Evolutionary conservation across 2,888 invertebrate genomes (phyloP).

Genomic region (Apeira syringaria): DNA sequence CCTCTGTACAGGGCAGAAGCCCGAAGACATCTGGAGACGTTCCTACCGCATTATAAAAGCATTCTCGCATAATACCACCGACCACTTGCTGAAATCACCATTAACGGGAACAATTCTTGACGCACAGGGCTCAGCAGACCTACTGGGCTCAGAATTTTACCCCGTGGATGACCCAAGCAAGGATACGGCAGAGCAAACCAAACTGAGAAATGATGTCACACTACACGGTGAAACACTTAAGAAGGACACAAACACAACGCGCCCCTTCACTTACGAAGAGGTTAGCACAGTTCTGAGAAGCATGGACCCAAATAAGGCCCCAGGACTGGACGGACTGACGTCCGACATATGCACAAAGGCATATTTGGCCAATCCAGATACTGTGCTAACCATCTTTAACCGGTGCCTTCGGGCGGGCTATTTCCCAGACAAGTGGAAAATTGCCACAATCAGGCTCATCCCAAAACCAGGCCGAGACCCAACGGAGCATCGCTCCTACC

Average conservation of each 20-base stretch:
- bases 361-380: too few relatives aligned
- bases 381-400: neutral
- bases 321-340: neutral
- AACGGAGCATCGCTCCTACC: too few relatives aligned
- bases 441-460: neutral
- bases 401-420: neutral
- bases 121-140: too few relatives aligned
- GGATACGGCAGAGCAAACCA: neutral
- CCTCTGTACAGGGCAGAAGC: neutral
- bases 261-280: neutral
- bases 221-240: neutral
- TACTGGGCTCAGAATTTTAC: too few relatives aligned
- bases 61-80: too few relatives aligned
- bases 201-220: neutral
- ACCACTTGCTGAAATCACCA: too few relatives aligned
- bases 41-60: neutral
- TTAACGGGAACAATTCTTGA: too few relatives aligned
- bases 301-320: neutral
- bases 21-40: neutral
- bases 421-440: neutral
- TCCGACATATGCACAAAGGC: conserved; percentile 9
- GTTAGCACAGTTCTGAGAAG: neutral
- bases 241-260: too few relatives aligned
- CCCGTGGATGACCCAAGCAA: too few relatives aligned
- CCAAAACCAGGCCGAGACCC: neutral